These are phyloP conservation scores for Anthophora plumipes DNA, from an alignment of 2,888 invertebrate genomes.

Conservation along the genomic window DNA sequence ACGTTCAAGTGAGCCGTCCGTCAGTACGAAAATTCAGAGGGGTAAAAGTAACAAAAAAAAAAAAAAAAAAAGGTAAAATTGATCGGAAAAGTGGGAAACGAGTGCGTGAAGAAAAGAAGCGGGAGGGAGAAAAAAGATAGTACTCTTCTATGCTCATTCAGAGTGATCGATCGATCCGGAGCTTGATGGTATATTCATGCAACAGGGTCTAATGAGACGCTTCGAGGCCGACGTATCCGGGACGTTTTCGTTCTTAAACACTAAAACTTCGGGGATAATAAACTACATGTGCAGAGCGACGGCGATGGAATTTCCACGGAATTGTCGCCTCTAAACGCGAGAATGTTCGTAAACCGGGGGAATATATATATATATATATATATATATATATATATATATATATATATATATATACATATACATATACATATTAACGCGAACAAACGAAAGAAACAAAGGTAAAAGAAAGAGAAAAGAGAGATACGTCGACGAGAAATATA, in stretches of 20 bases:
- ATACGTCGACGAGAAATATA: slow-evolving; percentile 63
- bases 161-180: slow-evolving; percentile 52
- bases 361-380: too few relatives aligned
- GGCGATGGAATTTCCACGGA: slow-evolving; percentile 41
- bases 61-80: neutral
- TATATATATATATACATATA: too few relatives aligned
- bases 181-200: slow-evolving; percentile 55
- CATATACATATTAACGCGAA: too few relatives aligned
- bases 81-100: slow-evolving; percentile 4
- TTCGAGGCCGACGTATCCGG: slow-evolving; percentile 34
- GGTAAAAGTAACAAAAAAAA: neutral
- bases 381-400: too few relatives aligned
- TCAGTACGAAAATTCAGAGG: slow-evolving; percentile 37
- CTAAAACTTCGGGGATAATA: slow-evolving; percentile 1
- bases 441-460: neutral
- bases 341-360: too few relatives aligned
- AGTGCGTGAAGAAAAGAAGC: slow-evolving; percentile 29
- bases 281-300: slow-evolving; percentile 19
- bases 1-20: slow-evolving; percentile 73
- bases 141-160: slow-evolving; percentile 51
- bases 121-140: slow-evolving; percentile 13
- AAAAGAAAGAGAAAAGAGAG: slow-evolving; percentile 29
- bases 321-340: slow-evolving; percentile 42
- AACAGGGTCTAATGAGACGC: slow-evolving; percentile 72
- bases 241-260: slow-evolving; percentile 27